Base-by-base conservation (phyloP, 2,113 vertebrate genomes). In the Nyctereutes procyonoides region DNA sequence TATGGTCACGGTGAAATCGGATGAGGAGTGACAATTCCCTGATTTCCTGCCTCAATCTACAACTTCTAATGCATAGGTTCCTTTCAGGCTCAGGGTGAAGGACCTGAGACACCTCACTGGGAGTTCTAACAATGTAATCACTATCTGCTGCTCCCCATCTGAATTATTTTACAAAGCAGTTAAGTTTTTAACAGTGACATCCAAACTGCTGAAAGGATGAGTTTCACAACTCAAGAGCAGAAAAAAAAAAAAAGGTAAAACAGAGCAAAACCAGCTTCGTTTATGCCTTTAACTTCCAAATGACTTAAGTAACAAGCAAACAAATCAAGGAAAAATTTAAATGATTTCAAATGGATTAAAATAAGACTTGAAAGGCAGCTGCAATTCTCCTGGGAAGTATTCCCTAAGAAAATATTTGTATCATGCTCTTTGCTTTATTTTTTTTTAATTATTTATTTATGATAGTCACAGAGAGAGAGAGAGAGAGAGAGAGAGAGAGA, bases 111-210 rank as follows among this genome's bases (percentile, higher is more conserved):
- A 43, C 43, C 43, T 43, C 43, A 43, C 1, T 43, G 58, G 76
- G 28, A 22, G 17, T 12, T 86, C 38, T 55, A 73, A 69, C 20
- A 90, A 63, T 69, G 35, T 43, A 30, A 95, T 76, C 28, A 26
- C 53, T 28, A 60, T 43, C 26, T 83, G 35, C 43, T 30, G 88
- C 88, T 89, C 32, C 13, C 80, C 1, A 62, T 51, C 22, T 63
- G 90, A 83, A 83, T 38, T 79, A 53, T 90, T 90, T 80, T 76
- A 88, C 48, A 76, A 93, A 97, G 8, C 51, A 93, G 58, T 73
- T 83, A 65, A 22, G 14, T 83, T 87, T 83, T 43, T 82, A 95
- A 82, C 43, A 73, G 55, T 69, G 53, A 86, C 14, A 16, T 71
- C 60, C 51, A 77, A 92, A 93, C 48, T 67, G 53, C 35, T 65